Conservation (phyloP, 2,113 vertebrate species). For the Cottus gobio region DNA sequence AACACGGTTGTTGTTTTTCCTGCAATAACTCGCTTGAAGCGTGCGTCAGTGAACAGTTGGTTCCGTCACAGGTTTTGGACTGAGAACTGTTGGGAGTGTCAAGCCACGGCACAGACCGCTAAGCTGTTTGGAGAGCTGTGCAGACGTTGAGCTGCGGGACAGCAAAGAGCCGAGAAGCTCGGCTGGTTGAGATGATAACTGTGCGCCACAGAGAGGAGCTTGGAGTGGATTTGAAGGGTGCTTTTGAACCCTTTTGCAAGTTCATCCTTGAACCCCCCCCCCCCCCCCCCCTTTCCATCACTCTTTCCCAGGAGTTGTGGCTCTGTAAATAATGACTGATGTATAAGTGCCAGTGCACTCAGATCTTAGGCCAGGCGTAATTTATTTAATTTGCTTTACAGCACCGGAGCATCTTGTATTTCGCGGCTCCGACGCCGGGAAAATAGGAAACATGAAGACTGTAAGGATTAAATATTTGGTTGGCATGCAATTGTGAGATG, state of each 20-base stretch:
- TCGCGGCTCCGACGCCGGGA: conserved; percentile 7
- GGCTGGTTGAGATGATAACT: conserved; percentile 46
- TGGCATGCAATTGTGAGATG: conserved; percentile 9
- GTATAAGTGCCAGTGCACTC: conserved; percentile 49
- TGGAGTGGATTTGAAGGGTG: conserved; percentile 51
- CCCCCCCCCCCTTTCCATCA: conserved; percentile 56
- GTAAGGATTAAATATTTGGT: conserved; percentile 28
- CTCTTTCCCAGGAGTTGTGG: conserved; percentile 68
- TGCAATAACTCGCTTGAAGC: conserved; percentile 9
- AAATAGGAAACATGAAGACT: conserved; percentile 47
- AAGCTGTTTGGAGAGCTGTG: conserved; percentile 40
- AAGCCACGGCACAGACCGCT: conserved; percentile 14
- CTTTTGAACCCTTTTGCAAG: conserved; percentile 63
- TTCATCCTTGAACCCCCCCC: conserved; percentile 48
- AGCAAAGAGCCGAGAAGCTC: conserved; percentile 16
- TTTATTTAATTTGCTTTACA: conserved; percentile 53
- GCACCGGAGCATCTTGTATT: conserved; percentile 45
- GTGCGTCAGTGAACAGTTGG: background rate
- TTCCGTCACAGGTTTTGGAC: conserved; percentile 4
- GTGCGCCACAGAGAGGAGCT: conserved; percentile 57
- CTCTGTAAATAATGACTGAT: conserved; percentile 72
- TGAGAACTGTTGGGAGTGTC: conserved; percentile 27
- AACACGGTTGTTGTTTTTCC: conserved; percentile 1
- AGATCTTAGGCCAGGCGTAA: conserved; percentile 58
- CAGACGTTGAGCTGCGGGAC: conserved; percentile 21